Evolutionary conservation across 2,888 invertebrate genomes (phyloP), one percentile per base, ranked within the genome.

Genomic region (Papilio protenor): DNA sequence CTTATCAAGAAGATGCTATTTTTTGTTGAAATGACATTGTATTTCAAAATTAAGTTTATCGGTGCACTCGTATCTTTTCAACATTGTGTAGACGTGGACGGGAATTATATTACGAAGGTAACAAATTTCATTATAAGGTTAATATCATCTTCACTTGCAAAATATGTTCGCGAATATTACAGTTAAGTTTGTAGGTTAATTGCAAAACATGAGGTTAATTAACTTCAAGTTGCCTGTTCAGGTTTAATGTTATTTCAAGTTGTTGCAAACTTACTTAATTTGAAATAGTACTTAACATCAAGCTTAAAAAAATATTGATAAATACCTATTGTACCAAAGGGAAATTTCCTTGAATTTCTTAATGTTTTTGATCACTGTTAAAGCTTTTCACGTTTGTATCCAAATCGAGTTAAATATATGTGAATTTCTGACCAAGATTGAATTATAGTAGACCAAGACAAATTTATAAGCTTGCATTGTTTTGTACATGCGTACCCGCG

Each of bases 81-180:
- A 49, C 76, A 69, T 66, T 79, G 81, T 82, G 0, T 87, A 96
- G 95, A 96, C 97, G 0, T 10, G 16, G 21, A 61, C n/a, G 11
- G 40, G 18, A 40, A 66, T 66, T 18, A 64, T 64, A 27, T 64
- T 64, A n/a, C n/a, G 66, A 66, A 40, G 10, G 66, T 66, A 18
- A 66, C n/a, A 66, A n/a, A 66, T 66, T 18, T 40, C 6, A 18
- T 40, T 66, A 66, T 66, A 66, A 66, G 66, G 66, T 66, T 66
- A 66, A 66, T n/a, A 74, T 74, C 47, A 11, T 47, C 47, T 49
- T 49, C 49, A 55, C 21, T 75, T 66, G 21, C 52, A 55, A 75
- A 75, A 75, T 33, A 14, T 40, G 75, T 27, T 66, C 69, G n/a
- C 55, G 75, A 75, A 75, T n/a, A 66, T 75, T 66, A 55, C 49